Conservation (phyloP, 2,113 vertebrate species). For the Rissa tridactyla region DNA sequence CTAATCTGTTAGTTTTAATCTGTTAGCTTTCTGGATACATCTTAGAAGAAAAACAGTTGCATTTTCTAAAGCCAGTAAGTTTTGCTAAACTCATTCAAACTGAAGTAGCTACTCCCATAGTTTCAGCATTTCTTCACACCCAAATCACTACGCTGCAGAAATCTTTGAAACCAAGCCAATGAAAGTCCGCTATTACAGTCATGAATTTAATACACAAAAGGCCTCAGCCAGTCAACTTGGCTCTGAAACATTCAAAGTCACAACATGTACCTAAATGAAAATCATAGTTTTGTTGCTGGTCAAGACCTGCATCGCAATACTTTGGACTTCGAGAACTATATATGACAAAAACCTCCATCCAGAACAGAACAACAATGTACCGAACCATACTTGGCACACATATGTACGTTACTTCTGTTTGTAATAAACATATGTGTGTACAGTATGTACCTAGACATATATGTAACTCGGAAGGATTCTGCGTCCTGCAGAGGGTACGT, state of each 20-base stretch:
- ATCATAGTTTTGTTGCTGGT: background rate
- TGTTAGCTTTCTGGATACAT: background rate
- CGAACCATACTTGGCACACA: accelerated
- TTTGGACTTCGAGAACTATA: background rate
- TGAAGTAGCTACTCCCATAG: background rate
- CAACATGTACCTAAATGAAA: background rate
- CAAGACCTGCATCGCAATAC: background rate
- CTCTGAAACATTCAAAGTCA: background rate
- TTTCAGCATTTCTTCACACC: background rate
- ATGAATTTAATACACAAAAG: background rate
- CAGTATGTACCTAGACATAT: background rate
- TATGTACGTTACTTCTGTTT: accelerated
- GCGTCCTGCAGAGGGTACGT: background rate
- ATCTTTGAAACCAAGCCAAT: background rate
- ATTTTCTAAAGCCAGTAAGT: background rate
- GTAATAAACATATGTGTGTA: background rate
- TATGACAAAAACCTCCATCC: background rate
- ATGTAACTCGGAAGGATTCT: background rate
- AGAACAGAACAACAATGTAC: background rate
- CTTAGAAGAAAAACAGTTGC: background rate
- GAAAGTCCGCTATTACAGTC: background rate
- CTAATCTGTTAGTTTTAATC: background rate
- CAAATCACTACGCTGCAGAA: background rate
- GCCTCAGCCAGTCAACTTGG: background rate
- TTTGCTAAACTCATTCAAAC: background rate